phyloP scores from a whole-genome alignment of 2,888 invertebrate species.

The Darwinula stevensoni region DNA sequence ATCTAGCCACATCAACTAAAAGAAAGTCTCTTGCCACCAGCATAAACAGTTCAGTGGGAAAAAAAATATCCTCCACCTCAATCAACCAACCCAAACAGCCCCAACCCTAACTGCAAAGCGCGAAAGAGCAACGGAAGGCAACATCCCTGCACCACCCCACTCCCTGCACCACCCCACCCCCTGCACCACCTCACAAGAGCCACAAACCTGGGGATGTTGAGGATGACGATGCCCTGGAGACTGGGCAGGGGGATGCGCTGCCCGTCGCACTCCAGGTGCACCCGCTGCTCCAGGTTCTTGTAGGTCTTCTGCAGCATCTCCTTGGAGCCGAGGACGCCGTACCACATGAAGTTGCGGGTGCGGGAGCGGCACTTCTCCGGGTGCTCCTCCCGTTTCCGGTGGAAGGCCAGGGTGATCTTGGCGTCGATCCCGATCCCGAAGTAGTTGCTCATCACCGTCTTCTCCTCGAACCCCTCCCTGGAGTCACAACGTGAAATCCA shows the following conservation, averaged over 20 bases:
- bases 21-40: no score
- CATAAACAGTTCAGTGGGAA: no score
- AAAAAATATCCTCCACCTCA: no score
- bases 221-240: slow-evolving; percentile 78
- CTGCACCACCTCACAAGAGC: no score
- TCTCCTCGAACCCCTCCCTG: slow-evolving; percentile 56
- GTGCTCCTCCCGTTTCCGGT: slow-evolving; percentile 84
- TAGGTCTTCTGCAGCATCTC: slow-evolving; percentile 45
- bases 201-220: slow-evolving; percentile 86
- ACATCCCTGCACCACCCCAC: no score
- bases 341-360: slow-evolving; percentile 88
- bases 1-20: no score
- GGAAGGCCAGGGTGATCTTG: slow-evolving; percentile 85
- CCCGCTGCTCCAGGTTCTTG: slow-evolving; percentile 78
- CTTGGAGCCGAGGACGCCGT: slow-evolving; percentile 26
- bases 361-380: slow-evolving; percentile 83
- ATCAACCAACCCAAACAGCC: no score
- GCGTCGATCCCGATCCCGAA: slow-evolving; percentile 96
- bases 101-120: no score
- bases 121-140: no score
- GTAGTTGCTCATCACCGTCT: slow-evolving; percentile 95
- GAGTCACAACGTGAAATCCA: slow-evolving; percentile 6
- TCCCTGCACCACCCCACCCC: no score
- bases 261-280: slow-evolving; percentile 85
- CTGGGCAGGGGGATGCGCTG: slow-evolving; percentile 80